Evolutionary conservation across 2,113 vertebrate genomes (phyloP).

Genomic region (Geococcyx californianus): DNA sequence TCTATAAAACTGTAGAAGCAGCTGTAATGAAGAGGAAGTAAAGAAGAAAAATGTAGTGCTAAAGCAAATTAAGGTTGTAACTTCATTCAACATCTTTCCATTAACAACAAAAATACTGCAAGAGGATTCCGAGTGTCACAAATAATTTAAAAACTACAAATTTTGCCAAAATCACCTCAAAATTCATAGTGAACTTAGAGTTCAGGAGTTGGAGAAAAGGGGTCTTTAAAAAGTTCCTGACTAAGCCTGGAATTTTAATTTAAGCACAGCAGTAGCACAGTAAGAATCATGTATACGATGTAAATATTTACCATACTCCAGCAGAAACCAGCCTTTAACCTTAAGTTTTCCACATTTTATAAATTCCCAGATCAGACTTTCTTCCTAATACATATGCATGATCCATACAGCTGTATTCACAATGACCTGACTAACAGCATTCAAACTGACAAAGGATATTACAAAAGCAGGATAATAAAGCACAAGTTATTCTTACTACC

Average conservation of each 20-base stretch:
- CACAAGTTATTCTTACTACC: slow-evolving; percentile 29
- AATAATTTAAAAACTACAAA: not conserved
- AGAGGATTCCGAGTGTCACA: not conserved
- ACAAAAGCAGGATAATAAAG: slow-evolving; percentile 69
- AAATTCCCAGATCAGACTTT: slow-evolving; percentile 75
- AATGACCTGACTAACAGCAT: slow-evolving; percentile 69
- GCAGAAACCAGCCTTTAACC: not conserved
- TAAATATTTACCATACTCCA: not conserved
- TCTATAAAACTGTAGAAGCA: not conserved
- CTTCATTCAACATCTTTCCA: not conserved
- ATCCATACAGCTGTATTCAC: slow-evolving; percentile 75
- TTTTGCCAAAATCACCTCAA: not conserved
- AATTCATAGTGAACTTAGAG: not conserved
- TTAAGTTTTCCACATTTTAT: slow-evolving; percentile 4
- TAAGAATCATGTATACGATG: not conserved
- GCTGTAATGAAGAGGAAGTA: not conserved
- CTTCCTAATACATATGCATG: slow-evolving; percentile 78
- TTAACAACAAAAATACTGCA: not conserved
- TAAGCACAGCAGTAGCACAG: not conserved
- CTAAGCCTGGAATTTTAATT: not conserved
- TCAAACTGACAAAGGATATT: slow-evolving; percentile 64
- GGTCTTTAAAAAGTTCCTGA: not conserved
- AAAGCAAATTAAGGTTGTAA: not conserved
- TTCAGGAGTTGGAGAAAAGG: not conserved
- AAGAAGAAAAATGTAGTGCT: not conserved